Evolutionary conservation across 2,797 vertebrate genomes (phyloP), one percentile per base, ranked within the genome.

Genomic region (Salmo trutta): DNA sequence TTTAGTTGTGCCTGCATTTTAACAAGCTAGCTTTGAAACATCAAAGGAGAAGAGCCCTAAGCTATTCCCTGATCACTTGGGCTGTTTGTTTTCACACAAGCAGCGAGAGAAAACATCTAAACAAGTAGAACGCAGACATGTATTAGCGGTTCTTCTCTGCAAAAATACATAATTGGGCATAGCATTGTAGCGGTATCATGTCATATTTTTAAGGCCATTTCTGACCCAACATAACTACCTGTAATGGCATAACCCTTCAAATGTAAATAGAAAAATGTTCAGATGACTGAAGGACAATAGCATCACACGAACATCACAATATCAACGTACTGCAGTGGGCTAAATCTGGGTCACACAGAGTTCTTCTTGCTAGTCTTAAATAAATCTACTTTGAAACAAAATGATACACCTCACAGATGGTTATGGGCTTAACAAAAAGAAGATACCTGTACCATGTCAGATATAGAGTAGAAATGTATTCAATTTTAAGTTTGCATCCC

Each of bases 21-120:
- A 83, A 81, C 76, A 78, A 83, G 82, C 82, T 56, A 71, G 74
- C 76, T 47, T 47, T 65, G 79, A 76, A 78, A 78, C 82, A 76
- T 81, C 76, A 83, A 83, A 80, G 79, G n/a, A 14, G 56, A 27
- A 41, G 65, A 78, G 79, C 82, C 76, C 6, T 33, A 10, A 77
- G 76, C 79, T 74, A 74, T 78, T 80, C 82, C 76, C 79, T 62
- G 73, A 80, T 80, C 79, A 73, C 74, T 70, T 64, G 70, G 24
- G 70, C 71, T 79, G 81, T 79, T 76, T 83, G 79, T 75, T 74
- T 80, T 76, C 72, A 72, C 73, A 74, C 72, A 62, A 78, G 56
- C 51, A 33, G 51, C 2, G 67, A 54, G 62, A 76, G 74, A 72
- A 77, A 79, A 77, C 73, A 73, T 62, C 69, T 72, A 69, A 78